Base-by-base conservation (phyloP, 2,888 invertebrate genomes). In the Cephus rjabovi region DNA sequence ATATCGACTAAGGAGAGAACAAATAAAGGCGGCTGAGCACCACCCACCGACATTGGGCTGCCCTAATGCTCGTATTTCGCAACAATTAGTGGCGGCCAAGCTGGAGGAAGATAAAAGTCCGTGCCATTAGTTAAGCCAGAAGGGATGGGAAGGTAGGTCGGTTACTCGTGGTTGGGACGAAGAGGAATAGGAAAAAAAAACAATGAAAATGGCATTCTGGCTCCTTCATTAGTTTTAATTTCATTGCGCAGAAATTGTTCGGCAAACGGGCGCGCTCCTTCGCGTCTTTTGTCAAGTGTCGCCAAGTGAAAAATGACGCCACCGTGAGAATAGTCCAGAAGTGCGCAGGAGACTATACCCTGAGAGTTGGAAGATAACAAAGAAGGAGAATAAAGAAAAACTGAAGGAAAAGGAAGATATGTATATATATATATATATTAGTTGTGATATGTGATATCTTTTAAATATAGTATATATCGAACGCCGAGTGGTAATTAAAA, bases 81-180 rank as follows among this genome's bases (percentile, higher is more conserved):
- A 78, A 78, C 75, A 80, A 79, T 81, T 81, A 81, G 79, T 76
- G 78, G 37, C 69, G 76, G 56, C 77, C 75, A 76, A 75, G 56
- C 75, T 34, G 37, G 77, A 77, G 76, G 31, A 79, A 79, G 80
- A 81, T 81, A 79, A 81, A 81, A 81, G 76, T 79, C 69, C 69
- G 31, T 34, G 71, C 69, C 79, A 79, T 81, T 79, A 75, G 77
- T 80, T 75, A 75, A 77, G 74, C 68, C 69, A n/a, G 71, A 15
- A 31, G 31, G 33, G 31, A 56, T 56, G 56, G 56, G 56, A 56
- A 23, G 56, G 23, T 56, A 2, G 56, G 56, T 2, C 23, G 56
- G 56, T 56, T 56, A 56, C 56, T 56, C 23, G 56, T 23, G 9
- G 15, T 9, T 9, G 71, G 33, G 71, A 31, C 71, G 71, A 71